phyloP scores from a whole-genome alignment of 2,888 invertebrate species.

The Dendrolimus pini region DNA sequence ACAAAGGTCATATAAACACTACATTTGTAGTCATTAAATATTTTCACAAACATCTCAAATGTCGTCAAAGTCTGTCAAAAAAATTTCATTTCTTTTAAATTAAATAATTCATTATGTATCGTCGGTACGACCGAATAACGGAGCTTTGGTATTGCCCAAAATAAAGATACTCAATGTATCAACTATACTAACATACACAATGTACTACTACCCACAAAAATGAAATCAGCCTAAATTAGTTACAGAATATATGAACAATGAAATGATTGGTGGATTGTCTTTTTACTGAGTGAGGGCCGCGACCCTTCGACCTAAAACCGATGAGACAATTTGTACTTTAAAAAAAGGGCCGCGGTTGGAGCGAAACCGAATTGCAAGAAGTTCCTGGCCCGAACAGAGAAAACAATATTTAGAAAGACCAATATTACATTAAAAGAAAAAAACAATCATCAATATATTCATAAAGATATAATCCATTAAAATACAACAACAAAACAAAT shows the following conservation, averaged over 20 bases:
- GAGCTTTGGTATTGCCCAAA: conserved; percentile 40
- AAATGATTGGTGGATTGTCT: conserved; percentile 45
- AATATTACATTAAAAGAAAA: conserved; percentile 40
- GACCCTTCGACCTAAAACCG: conserved; percentile 56
- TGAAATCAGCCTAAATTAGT: conserved; percentile 16
- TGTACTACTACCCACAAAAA: conserved; percentile 30
- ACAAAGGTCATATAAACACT: conserved; percentile 14
- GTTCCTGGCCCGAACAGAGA: conserved; percentile 13
- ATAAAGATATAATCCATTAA: conserved; percentile 66
- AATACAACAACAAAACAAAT: conserved; percentile 73
- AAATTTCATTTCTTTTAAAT: conserved; percentile 41
- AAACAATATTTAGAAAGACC: conserved; percentile 28
- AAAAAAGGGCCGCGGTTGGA: conserved; percentile 40
- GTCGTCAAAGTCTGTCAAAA: conserved; percentile 59
- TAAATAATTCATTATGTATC: conserved; percentile 22
- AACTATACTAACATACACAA: conserved; percentile 30
- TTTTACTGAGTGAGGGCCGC: conserved; percentile 38
- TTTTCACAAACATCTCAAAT: conserved; percentile 19
- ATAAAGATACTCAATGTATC: conserved; percentile 14
- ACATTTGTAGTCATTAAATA: conserved; percentile 30
- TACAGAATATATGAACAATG: conserved; percentile 31
- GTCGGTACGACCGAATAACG: conserved; percentile 35
- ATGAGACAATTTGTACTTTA: conserved; percentile 71
- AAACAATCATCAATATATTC: conserved; percentile 54
- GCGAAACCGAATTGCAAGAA: conserved; percentile 16